Evolutionary conservation across 2,797 vertebrate species (phyloP).

Genomic region (Mus caroli): DNA sequence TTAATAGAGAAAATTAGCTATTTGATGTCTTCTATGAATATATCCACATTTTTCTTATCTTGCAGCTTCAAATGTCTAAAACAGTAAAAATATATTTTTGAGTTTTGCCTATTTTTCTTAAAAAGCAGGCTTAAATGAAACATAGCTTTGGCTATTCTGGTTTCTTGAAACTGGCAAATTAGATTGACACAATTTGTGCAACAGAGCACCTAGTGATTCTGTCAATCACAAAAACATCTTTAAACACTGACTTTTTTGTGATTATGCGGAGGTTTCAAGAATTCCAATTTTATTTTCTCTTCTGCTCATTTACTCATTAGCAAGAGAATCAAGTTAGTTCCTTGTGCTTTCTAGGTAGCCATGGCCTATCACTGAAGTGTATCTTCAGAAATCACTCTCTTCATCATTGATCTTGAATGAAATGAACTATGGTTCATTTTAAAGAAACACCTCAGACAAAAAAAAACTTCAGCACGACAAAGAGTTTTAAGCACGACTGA

Average conservation of each 20-base stretch:
- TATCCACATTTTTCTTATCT: background rate
- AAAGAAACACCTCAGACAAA: constrained; percentile 37
- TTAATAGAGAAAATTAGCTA: background rate
- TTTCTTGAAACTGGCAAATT: background rate
- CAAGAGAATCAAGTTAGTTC: background rate
- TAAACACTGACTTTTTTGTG: background rate
- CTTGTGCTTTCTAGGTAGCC: background rate
- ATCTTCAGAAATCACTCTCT: background rate
- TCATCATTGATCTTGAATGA: background rate
- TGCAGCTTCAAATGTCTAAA: background rate
- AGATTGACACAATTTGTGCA: background rate
- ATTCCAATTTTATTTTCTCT: background rate
- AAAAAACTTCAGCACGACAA: background rate
- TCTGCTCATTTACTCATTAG: background rate
- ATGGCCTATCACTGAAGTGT: background rate
- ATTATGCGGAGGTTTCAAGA: background rate
- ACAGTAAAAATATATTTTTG: background rate
- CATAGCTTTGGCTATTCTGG: background rate
- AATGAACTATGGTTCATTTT: background rate
- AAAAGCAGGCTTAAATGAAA: background rate
- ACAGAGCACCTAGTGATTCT: background rate
- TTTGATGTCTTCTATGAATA: background rate
- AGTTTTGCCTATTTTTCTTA: background rate
- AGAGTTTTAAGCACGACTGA: constrained; percentile 14
- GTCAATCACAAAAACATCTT: constrained; percentile 18